Base-by-base conservation (phyloP, 2,797 vertebrate genomes). In the Takifugu ocellatus region DNA sequence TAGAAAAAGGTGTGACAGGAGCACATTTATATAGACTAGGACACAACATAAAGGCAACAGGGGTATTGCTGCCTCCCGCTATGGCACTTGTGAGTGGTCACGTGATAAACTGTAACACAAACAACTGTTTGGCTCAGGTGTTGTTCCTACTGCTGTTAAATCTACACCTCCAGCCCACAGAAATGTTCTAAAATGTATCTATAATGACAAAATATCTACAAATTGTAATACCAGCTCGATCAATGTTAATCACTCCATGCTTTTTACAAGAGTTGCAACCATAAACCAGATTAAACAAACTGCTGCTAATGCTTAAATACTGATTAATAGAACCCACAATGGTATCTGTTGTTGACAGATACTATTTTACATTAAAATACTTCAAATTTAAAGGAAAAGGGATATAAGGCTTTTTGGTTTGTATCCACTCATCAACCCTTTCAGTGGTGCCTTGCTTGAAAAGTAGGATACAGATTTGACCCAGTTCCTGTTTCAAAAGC, bases 121-220 rank as follows among this genome's bases (percentile, higher is more conserved):
- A 63, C n/a, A 53, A 21, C 25, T 16, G 12, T 55, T 68, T n/a
- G 36, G 53, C 72, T 72, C 72, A 75, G 63, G 63, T 70, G 26
- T 49, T 26, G 4, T 26, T 26, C 26, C 9, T 17, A 17, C 6
- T 46, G 7, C 21, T 46, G 17, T n/a, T 46, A 21, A n/a, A 46
- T 17, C 6, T 17, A 46, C 44, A 46, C n/a, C 58, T 48, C 36
- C 12, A 39, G 36, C 3, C 12, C 3, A 14, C 12, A 39, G n/a
- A 44, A 6, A 44, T 16, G 6, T 8, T 44, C n/a, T n/a, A 44
- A 44, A 44, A 25, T 3, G 17, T 8, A 3, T 5, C 15, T 6
- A 54, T 53, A 49, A 3, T 29, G 6, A 52, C 11, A 7, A 33
- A 33, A 25, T 3, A 39, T 39, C 36, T 39, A 46, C 12, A 21